A percentile compares a stretch with the other conserved stretches of the same genome.
Evolutionary conservation across 1,140 invertebrate genomes (phyloP).

Genomic region (Neomicropteryx cornuta): DNA sequence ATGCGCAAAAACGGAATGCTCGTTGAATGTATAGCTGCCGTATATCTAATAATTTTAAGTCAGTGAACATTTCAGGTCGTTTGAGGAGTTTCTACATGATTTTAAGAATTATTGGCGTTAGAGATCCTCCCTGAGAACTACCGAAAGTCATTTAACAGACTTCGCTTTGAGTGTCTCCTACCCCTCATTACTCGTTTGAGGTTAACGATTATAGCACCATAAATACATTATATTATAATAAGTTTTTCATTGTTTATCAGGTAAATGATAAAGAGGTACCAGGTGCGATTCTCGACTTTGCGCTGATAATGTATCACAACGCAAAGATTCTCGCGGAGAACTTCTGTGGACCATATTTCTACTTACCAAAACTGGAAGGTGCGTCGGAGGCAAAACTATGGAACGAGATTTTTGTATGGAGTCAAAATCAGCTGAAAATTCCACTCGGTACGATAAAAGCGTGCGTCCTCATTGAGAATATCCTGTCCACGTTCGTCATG

Average conservation of each 20-base stretch:
- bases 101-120: too few species aligned
- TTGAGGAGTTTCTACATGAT: too few species aligned
- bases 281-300: conserved; percentile 59
- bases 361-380: conserved; percentile 58
- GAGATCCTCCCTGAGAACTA: too few species aligned
- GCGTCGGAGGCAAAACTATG: conserved; percentile 52
- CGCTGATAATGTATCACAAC: conserved; percentile 55
- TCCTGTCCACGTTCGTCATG: conserved; percentile 55
- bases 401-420: conserved; percentile 65
- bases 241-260: conserved; percentile 19
- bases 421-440: conserved; percentile 43
- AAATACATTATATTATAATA: conserved; percentile 8
- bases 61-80: too few species aligned
- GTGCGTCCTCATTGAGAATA: conserved; percentile 63
- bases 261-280: conserved; percentile 53
- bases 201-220: too few species aligned
- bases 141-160: too few species aligned
- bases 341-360: conserved; percentile 51
- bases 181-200: too few species aligned
- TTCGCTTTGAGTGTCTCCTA: too few species aligned
- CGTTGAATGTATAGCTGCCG: too few species aligned
- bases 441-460: conserved; percentile 54
- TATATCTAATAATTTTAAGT: too few species aligned
- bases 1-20: too few species aligned
- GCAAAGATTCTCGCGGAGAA: conserved; percentile 38